Base-by-base conservation (phyloP, 2,113 vertebrate species). In the Mormyrus lacerda region DNA sequence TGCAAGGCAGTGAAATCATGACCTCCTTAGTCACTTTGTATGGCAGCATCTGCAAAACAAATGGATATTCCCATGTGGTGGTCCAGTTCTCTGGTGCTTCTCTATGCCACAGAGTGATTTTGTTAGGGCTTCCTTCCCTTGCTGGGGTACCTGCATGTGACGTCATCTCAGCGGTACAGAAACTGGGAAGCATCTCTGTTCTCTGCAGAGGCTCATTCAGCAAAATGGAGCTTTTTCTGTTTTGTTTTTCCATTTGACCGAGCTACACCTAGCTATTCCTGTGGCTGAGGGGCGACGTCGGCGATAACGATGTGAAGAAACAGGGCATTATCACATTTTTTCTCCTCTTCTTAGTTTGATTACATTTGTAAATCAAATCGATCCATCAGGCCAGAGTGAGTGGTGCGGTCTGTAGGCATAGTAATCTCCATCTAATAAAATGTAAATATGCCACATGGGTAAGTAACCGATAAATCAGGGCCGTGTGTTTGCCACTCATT, bases 281-380 rank as follows among this genome's bases (percentile, higher is more conserved):
- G 95, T 96, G 96, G 45, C 3, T 11, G 50, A 61, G 88, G 91
- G 89, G 50, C 69, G 87, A 45, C 88, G 85, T 89, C 95, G 96
- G 95, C 97, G 96, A 97, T 97, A 96, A 95, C 96, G 94, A 95
- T 96, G 97, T 97, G 96, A 97, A 97, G 91, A 97, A 97, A 97
- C 97, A 97, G 97, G 96, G 96, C 96, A 97, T 98, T 98, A 98
- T 97, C 95, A 95, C 97, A 97, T 96, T 97, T 98, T 97, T 97
- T 96, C 96, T 97, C 96, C 96, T 97, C 97, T 97, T 98, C 98
- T 99, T 98, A 98, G 97, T 98, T 97, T 99, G 98, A 99, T 99
- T 99, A 97, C 98, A 99, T 99, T 99, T 98, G 98, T 97, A 99
- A 99, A 99, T 99, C 98, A 99, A 98, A 99, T 99, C 97, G 97